Base-by-base conservation (phyloP, 2,888 invertebrate genomes). In the Platynereis dumerilii region DNA sequence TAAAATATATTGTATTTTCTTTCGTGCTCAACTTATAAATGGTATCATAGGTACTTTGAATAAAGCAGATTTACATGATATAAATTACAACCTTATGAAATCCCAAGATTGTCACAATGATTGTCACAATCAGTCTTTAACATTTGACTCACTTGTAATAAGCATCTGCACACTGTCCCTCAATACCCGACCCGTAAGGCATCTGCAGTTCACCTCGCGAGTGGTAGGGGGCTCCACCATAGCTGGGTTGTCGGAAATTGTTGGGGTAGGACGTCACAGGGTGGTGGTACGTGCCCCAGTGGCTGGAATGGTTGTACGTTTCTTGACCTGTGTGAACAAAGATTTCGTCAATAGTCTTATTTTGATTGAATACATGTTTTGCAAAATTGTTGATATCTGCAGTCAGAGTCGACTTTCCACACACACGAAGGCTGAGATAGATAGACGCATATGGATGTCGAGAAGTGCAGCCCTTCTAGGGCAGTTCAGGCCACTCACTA, bases 141-240 rank as follows among this genome's bases (percentile, higher is more conserved):
- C 34, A 34, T 48, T 48, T n/a, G n/a, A n/a, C n/a, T n/a, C n/a
- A 48, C 48, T 22, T 48, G 48, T 48, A 22, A 22, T 48, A 48
- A 7, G 48, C n/a, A 22, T 48, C 48, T 22, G 22, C 48, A 48
- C 22, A 48, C 7, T 48, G 48, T 22, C 22, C 20, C 48, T 48
- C 48, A n/a, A 48, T 34, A 12, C 34, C n/a, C 10, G 48, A 48
- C 3, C 48, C 22, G n/a, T 48, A 48, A n/a, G 48, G 22, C n/a
- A 22, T 7, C 7, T 48, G 48, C 7, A 48, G 48, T 20, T 48
- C 48, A 12, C 22, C 20, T n/a, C 48, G n/a, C 22, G 48, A 22
- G 48, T n/a, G 48, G 22, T 48, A 48, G 48, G 48, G n/a, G 48
- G 48, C 48, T n/a, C 48, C 48, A 48, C 48, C 17, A n/a, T 48